Percentiles rank a stretch among this genome's conserved stretches.
phyloP scores from a whole-genome alignment of 2,888 invertebrate genomes.

The Lordiphosa andalusiaca region DNA sequence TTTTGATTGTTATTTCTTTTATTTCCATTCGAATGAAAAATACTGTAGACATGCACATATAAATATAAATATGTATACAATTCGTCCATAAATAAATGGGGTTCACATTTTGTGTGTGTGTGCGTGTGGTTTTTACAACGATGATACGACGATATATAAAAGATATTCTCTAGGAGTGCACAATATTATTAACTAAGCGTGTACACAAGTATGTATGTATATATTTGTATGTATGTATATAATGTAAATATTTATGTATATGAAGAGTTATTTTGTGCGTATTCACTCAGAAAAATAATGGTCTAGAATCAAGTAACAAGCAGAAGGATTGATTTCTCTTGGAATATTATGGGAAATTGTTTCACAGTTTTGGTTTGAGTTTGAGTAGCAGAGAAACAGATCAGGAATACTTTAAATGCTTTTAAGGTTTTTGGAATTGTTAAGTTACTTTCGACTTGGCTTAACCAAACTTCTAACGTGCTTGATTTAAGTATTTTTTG shows the following conservation, averaged over 20 bases:
- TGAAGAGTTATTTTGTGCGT: conserved; percentile 25
- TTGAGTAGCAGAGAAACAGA: no score
- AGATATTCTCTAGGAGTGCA: conserved; percentile 71
- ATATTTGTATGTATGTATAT: conserved; percentile 36
- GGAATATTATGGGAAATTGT: no score
- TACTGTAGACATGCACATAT: conserved; percentile 67
- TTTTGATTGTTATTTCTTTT: conserved; percentile 39
- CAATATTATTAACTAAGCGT: conserved; percentile 59
- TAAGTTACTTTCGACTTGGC: no score
- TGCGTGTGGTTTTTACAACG: conserved; percentile 39
- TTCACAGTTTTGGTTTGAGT: no score
- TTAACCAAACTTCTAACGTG: neutral
- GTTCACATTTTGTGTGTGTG: conserved; percentile 17
- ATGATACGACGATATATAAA: conserved; percentile 64
- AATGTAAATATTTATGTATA: conserved; percentile 27
- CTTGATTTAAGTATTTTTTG: conserved; percentile 3
- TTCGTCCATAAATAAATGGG: conserved; percentile 65
- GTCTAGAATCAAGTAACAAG: no score
- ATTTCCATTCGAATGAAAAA: conserved; percentile 68
- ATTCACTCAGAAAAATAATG: conserved; percentile 3
- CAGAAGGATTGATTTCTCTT: no score
- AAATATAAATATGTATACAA: conserved; percentile 59
- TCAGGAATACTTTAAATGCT: no score
- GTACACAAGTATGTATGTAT: conserved; percentile 33
- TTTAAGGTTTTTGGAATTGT: no score